These are phyloP conservation scores for Drosophila punjabiensis DNA, from an alignment of 1,140 invertebrate species.

Conservation along the genomic window DNA sequence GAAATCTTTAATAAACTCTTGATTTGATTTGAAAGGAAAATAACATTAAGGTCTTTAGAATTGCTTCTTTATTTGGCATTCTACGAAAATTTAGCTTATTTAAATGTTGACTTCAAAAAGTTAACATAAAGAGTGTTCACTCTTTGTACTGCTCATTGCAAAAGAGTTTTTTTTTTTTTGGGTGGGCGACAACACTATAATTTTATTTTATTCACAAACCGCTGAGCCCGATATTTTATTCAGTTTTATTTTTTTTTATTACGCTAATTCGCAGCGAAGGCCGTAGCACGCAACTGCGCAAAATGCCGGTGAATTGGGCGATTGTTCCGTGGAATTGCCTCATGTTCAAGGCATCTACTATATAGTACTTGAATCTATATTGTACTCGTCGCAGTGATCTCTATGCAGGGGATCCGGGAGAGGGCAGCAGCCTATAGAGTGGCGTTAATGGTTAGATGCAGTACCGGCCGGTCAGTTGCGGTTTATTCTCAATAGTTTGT, in stretches of 20 bases:
- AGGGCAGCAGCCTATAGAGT: conserved; percentile 5
- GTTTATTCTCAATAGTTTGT: conserved; percentile 30
- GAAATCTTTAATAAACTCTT: background rate
- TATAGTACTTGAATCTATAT: conserved; percentile 24
- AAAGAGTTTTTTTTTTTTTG: background rate
- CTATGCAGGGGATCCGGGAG: conserved; percentile 1
- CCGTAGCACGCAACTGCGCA: conserved; percentile 47
- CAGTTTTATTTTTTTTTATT: conserved; percentile 45
- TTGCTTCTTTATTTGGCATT: background rate
- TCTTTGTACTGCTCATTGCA: background rate
- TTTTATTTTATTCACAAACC: conserved; percentile 25
- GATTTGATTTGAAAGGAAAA: background rate
- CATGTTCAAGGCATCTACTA: conserved; percentile 19
- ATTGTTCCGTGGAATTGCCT: conserved; percentile 36
- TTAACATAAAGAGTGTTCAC: background rate
- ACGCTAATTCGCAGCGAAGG: conserved; percentile 54
- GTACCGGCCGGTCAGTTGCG: conserved; percentile 24
- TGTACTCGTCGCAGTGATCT: background rate
- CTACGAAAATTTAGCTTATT: background rate
- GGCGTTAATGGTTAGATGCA: conserved; percentile 26
- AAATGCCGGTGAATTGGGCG: conserved; percentile 48
- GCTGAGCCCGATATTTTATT: conserved; percentile 39
- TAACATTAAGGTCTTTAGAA: too few species aligned
- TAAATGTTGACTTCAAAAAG: background rate
- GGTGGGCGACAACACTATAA: conserved; percentile 32